Evolutionary conservation across 2,113 vertebrate species (phyloP).

Genomic region (Rhynchopsitta pachyrhyncha): DNA sequence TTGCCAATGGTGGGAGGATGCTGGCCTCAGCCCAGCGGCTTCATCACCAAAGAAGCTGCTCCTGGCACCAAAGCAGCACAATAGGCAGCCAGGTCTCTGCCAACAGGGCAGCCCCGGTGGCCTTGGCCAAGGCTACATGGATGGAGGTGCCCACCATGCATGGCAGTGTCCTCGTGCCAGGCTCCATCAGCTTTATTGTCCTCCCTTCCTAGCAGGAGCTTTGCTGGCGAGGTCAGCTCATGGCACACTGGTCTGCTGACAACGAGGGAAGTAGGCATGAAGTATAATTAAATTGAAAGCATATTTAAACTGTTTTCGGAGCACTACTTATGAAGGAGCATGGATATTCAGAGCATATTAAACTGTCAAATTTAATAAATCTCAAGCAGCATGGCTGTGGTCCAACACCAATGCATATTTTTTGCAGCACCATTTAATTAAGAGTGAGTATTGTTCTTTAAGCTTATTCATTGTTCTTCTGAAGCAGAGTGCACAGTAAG

Average conservation of each 20-base stretch:
- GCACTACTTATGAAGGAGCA: slow-evolving; percentile 23
- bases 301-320: slow-evolving; percentile 48
- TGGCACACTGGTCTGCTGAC: background rate
- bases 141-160: background rate
- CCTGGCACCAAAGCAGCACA: accelerated
- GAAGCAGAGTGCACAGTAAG: background rate
- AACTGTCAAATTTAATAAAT: slow-evolving; percentile 61
- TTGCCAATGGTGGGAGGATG: background rate
- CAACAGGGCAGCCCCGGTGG: accelerated
- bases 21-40: background rate
- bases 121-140: background rate
- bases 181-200: background rate
- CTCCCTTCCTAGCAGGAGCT: background rate
- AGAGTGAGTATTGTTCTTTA: slow-evolving; percentile 35
- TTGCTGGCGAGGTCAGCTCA: background rate
- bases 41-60: accelerated
- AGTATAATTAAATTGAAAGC: slow-evolving; percentile 44
- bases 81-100: background rate
- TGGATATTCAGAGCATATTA: slow-evolving; percentile 36
- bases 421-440: slow-evolving; percentile 55
- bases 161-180: background rate
- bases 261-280: background rate
- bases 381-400: background rate
- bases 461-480: slow-evolving; percentile 26
- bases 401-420: slow-evolving; percentile 33